Conservation (phyloP, 1,140 invertebrate genomes). For the Drosophila persimilis region DNA sequence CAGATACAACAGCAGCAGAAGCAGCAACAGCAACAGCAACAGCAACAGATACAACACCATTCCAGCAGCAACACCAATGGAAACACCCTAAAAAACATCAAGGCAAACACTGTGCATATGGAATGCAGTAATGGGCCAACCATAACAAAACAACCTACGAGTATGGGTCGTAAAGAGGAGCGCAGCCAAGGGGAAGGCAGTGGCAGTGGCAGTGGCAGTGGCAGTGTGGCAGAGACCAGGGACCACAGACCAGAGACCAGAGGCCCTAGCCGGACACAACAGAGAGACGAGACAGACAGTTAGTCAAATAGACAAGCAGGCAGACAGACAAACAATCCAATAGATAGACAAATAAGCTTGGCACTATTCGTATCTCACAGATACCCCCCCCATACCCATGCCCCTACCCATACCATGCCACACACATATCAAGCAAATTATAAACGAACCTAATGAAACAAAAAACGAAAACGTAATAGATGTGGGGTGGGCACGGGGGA, state of each 20-base stretch:
- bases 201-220: neutral
- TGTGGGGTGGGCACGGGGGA: neutral
- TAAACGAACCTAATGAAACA: conserved; percentile 27
- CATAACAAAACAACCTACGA: conserved; percentile 66
- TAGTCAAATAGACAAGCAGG: conserved; percentile 59
- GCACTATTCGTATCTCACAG: conserved; percentile 63
- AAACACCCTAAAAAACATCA: conserved; percentile 79
- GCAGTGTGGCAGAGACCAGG: neutral
- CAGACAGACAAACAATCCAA: conserved; percentile 60
- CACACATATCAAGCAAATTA: conserved; percentile 38
- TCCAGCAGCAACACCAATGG: conserved; percentile 49
- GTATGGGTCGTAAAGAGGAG: conserved; percentile 6
- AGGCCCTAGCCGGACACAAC: conserved; percentile 8
- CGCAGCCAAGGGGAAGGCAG: neutral
- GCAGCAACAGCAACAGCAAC: conserved; percentile 43
- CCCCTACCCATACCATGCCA: neutral
- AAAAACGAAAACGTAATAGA: conserved; percentile 36
- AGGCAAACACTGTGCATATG: conserved; percentile 78
- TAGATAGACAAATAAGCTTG: conserved; percentile 75
- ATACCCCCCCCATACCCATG: conserved; percentile 21
- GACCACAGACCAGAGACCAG: neutral
- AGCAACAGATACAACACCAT: conserved; percentile 17
- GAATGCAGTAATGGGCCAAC: conserved; percentile 78
- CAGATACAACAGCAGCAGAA: conserved; percentile 29
- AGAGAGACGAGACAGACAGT: conserved; percentile 30